A percentile compares a stretch with the other conserved stretches of the same genome.
These are phyloP conservation scores for Loripinus fragilis DNA, from an alignment of 2,888 invertebrate species.

Conservation along the genomic window DNA sequence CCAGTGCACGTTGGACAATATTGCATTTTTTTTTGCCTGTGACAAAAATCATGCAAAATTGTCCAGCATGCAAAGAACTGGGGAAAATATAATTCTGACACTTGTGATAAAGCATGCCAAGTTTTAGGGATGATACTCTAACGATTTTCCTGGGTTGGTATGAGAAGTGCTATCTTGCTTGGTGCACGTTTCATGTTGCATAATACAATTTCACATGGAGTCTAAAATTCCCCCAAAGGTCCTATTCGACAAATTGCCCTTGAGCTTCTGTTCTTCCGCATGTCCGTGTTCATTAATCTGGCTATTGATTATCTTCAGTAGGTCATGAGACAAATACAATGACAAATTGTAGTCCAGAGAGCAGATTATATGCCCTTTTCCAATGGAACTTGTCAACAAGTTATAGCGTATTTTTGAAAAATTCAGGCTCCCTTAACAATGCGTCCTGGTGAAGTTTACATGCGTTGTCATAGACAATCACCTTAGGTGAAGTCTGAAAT, in stretches of 20 bases:
- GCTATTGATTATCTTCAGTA: not conserved
- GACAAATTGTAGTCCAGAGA: not conserved
- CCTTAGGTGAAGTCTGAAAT: not conserved
- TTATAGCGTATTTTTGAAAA: not conserved
- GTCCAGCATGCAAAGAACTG: too few relatives aligned
- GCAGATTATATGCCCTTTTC: slow-evolving; percentile 3
- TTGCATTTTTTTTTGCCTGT: too few relatives aligned
- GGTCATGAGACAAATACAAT: not conserved
- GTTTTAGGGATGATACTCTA: too few relatives aligned
- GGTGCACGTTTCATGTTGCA: not conserved
- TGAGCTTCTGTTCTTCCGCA: not conserved
- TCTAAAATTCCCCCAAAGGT: slow-evolving; percentile 11
- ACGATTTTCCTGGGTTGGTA: too few relatives aligned
- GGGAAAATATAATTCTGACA: too few relatives aligned
- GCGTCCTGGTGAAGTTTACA: not conserved
- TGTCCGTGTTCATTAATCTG: slow-evolving; percentile 1
- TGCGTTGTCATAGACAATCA: slow-evolving; percentile 9
- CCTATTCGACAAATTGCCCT: not conserved
- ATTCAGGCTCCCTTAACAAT: slow-evolving; percentile 1
- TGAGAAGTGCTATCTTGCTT: too few relatives aligned
- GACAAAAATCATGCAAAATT: too few relatives aligned
- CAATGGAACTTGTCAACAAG: slow-evolving; percentile 3
- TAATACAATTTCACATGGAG: not conserved
- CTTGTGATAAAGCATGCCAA: too few relatives aligned
- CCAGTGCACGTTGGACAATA: too few relatives aligned